Evolutionary conservation across 2,113 vertebrate genomes (phyloP).

Genomic region (Limanda limanda): DNA sequence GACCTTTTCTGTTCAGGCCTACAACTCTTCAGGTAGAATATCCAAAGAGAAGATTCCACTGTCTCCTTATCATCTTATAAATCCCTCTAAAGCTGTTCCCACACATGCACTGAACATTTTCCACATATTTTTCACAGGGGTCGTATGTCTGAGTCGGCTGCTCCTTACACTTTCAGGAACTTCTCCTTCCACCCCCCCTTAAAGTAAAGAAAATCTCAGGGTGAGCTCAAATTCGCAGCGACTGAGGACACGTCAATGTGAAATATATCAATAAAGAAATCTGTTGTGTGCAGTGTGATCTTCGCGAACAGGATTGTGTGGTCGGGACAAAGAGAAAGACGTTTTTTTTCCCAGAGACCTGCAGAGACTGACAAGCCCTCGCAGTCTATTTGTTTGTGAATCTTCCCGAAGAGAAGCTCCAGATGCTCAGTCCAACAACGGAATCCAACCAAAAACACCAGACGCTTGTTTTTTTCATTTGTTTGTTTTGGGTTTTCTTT

Average conservation of each 20-base stretch:
- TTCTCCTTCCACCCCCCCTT: too few species aligned
- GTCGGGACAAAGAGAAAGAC: slow-evolving; percentile 14
- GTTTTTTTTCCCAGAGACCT: slow-evolving; percentile 10
- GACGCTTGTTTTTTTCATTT: slow-evolving; percentile 56
- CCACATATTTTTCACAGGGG: too few species aligned
- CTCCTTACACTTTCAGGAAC: too few species aligned
- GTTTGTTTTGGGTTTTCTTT: not conserved
- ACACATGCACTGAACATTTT: too few species aligned
- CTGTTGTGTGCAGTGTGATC: slow-evolving; percentile 8
- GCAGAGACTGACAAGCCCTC: slow-evolving; percentile 20
- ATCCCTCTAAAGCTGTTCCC: too few species aligned
- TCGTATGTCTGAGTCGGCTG: too few species aligned
- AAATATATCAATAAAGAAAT: not conserved
- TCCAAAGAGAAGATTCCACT: too few species aligned
- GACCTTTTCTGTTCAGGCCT: too few species aligned
- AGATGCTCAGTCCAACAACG: slow-evolving; percentile 73
- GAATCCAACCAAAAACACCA: slow-evolving; percentile 69
- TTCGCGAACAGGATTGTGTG: not conserved
- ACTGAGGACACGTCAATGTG: not conserved
- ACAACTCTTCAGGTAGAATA: too few species aligned
- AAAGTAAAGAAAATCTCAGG: too few species aligned
- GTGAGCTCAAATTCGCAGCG: too few species aligned
- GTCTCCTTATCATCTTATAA: too few species aligned
- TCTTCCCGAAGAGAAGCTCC: slow-evolving; percentile 64
- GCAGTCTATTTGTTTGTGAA: slow-evolving; percentile 42